Base-by-base conservation (phyloP, 2,797 vertebrate species). In the Micrastur ruficollis region DNA sequence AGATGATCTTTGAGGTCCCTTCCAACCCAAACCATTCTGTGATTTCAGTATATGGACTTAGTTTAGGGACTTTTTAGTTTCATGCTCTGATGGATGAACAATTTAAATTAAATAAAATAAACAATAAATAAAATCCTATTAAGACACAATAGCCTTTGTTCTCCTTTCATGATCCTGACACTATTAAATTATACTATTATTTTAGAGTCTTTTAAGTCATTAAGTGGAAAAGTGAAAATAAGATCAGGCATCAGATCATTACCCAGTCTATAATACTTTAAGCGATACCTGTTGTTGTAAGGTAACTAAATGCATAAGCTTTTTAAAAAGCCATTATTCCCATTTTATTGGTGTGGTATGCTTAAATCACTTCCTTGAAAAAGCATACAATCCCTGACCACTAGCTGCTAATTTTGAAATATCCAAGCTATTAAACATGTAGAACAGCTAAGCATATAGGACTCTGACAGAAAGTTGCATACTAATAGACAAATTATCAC, bases 391-490 rank as follows among this genome's bases (percentile, higher is more conserved):
- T 65, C 38, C 63, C 71, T 56, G 32, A 55, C 74, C 52, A 34
- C 29, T 46, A 94, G 71, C 22, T 86, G 56, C 52, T 86, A 95
- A 86, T 89, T 89, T 44, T 89, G 65, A 94, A 95, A 95, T 56
- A 97, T 62, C 61, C 90, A 81, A 76, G 71, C 47, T 75, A 90
- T 80, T 93, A 62, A 86, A 65, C 4, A 9, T 9, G 38, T 10
- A 38, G n/a, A 80, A 68, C 36, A 88, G 55, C 29, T 59, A 84
- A 81, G 46, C 47, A 85, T 22, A 94, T 40, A 78, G 49, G 40
- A 70, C 40, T 74, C 42, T 23, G 14, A 86, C 61, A 90, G 71
- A 81, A 91, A 81, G 31, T 15, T 59, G 27, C 29, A 32, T 21
- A 59, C 17, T 36, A 76, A 52, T 1, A 84, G 25, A 90, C 68